Evolutionary conservation across 64 coral and sea anemone species (phyloP).

Genomic region (Hydrozoanthus tunicans): DNA sequence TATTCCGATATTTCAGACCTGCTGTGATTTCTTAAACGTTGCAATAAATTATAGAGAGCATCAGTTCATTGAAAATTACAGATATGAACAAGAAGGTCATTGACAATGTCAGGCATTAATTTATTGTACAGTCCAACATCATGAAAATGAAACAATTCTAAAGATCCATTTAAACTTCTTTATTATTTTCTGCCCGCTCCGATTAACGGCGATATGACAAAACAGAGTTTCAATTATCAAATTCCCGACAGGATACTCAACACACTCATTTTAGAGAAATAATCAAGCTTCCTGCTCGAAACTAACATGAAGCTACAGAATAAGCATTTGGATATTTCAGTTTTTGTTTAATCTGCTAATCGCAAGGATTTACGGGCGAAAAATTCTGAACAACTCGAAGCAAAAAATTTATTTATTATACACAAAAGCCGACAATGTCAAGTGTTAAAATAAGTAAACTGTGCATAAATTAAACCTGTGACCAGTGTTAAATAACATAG

Average conservation of each 20-base stretch:
- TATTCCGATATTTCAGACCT: neutral
- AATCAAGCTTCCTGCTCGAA: too few relatives aligned
- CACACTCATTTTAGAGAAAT: neutral
- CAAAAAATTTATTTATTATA: neutral
- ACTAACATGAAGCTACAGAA: too few relatives aligned
- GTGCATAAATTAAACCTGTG: constrained; percentile 33
- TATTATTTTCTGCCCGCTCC: neutral
- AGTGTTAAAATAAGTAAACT: neutral
- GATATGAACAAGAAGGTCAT: too few relatives aligned
- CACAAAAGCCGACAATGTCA: constrained; percentile 7
- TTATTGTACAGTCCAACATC: too few relatives aligned
- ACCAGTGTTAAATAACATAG: constrained; percentile 22
- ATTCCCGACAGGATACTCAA: neutral
- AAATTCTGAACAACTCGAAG: neutral
- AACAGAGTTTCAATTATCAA: constrained; percentile 3
- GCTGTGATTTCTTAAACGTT: neutral
- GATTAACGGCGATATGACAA: constrained; percentile 5
- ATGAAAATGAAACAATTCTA: neutral
- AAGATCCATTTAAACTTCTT: neutral
- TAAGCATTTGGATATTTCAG: neutral
- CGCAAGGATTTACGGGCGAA: neutral
- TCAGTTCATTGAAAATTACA: too few relatives aligned
- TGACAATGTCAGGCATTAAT: too few relatives aligned
- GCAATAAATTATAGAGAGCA: too few relatives aligned
- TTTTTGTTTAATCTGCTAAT: neutral